Base-by-base conservation (phyloP, 2,113 vertebrate species). In the Myrmecobius fasciatus region DNA sequence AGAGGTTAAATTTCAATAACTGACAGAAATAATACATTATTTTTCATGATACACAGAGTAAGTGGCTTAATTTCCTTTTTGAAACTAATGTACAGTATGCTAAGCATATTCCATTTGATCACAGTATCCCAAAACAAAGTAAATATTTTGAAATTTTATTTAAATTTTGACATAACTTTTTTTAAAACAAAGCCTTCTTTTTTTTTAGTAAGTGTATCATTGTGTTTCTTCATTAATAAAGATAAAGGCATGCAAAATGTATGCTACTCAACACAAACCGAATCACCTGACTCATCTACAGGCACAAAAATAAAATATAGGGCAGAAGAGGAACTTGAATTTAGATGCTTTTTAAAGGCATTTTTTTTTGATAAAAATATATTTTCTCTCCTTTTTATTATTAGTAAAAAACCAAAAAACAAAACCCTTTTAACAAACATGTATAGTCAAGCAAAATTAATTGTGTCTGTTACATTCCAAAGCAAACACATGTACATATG, bases 31-130 rank as follows among this genome's bases (percentile, higher is more conserved):
- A 43, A 0, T 92, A 54, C 95, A 0, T 95, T 97, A 93, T 95
- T 93, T 95, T 54, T 92, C 49, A 94, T 97, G 96, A 53, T 67
- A 52, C 36, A 51, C 10, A 31, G 0, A 20, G 1, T 20, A 52
- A 95, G 95, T 93, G 25, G 26, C 53, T 96, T 89, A 67, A 97
- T 97, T 95, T 96, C 54, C 36, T 53, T 75, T 94, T 96, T 49
- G 26, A 96, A 93, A n/a, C 4, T 56, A 1, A 28, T 25, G 92
- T 3, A 1, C 26, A 52, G 25, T 93, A 31, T 96, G 46, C 52
- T 54, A 47, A 75, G 26, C 48, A 49, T 56, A 43, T 92, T 96
- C 24, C 10, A 92, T 96, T 75, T 93, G 47, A n/a, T 95, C 48
- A 83, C 43, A 83, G 17, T 3, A 83, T 43, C 20, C 36, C 43